phyloP scores from a whole-genome alignment of 2,888 invertebrate genomes.

The Folsomia manolachei region DNA sequence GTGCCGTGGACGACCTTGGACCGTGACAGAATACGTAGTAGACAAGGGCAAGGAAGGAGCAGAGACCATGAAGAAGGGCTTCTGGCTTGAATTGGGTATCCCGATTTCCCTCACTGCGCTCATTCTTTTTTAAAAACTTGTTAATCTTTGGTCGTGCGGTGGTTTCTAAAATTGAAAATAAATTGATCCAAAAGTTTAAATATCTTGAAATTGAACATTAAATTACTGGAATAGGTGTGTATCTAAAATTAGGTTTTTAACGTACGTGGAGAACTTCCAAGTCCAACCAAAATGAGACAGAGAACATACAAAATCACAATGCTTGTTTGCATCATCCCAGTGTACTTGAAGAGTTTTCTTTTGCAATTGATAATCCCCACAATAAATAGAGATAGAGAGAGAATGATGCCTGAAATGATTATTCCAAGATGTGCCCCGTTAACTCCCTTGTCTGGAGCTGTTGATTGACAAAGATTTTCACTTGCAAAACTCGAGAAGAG shows the following conservation, averaged over 20 bases:
- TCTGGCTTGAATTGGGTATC: slow-evolving; percentile 29
- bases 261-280: slow-evolving; percentile 28
- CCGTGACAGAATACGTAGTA: slow-evolving; percentile 32
- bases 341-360: slow-evolving; percentile 18
- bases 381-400: slow-evolving; percentile 5
- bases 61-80: slow-evolving; percentile 25
- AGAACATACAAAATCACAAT: slow-evolving; percentile 27
- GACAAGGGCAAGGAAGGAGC: slow-evolving; percentile 27
- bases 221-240: no score
- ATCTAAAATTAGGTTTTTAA: not conserved
- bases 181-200: no score
- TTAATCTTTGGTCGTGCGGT: not conserved
- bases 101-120: not conserved
- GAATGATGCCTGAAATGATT: not conserved
- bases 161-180: no score
- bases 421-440: slow-evolving; percentile 9
- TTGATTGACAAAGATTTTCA: no score
- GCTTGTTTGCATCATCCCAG: slow-evolving; percentile 24
- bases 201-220: no score
- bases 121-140: not conserved
- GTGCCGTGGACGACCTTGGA: slow-evolving; percentile 30
- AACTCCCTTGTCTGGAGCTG: no score
- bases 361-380: not conserved
- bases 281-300: slow-evolving; percentile 24
- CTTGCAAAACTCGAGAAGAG: no score